phyloP scores from a whole-genome alignment of 2,888 invertebrate genomes.

The Caenorhabditis virilis region DNA sequence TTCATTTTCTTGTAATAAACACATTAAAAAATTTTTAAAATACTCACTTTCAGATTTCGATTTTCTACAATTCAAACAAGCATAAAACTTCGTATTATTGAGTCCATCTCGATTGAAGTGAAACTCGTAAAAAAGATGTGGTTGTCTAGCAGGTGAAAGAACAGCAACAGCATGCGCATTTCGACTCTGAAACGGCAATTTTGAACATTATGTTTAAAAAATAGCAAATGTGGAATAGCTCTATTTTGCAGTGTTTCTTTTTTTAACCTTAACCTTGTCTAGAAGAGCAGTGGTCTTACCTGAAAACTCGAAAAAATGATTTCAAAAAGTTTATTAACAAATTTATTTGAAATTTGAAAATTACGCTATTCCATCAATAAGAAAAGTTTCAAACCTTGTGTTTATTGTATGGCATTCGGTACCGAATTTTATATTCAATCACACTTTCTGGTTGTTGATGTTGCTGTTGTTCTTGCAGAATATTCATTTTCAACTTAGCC shows the following conservation, averaged over 20 bases:
- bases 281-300: too few relatives aligned
- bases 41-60: conserved; percentile 42
- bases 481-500: conserved; percentile 8
- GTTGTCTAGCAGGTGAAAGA: conserved; percentile 27
- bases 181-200: neutral
- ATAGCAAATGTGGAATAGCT: too few relatives aligned
- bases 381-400: too few relatives aligned
- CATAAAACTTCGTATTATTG: conserved; percentile 44
- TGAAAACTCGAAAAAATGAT: too few relatives aligned
- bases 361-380: too few relatives aligned
- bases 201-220: too few relatives aligned
- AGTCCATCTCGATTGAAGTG: conserved; percentile 43
- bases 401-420: conserved; percentile 26
- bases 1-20: neutral
- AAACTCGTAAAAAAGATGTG: conserved; percentile 44
- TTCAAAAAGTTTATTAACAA: too few relatives aligned
- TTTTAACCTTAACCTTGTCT: too few relatives aligned
- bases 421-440: conserved; percentile 19
- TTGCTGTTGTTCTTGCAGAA: neutral
- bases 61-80: conserved; percentile 48
- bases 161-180: conserved; percentile 43
- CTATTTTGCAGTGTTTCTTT: too few relatives aligned
- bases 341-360: too few relatives aligned
- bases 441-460: neutral
- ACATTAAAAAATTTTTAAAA: too few relatives aligned